phyloP scores from a whole-genome alignment of 1,140 invertebrate genomes.

The Anoplophora glabripennis region DNA sequence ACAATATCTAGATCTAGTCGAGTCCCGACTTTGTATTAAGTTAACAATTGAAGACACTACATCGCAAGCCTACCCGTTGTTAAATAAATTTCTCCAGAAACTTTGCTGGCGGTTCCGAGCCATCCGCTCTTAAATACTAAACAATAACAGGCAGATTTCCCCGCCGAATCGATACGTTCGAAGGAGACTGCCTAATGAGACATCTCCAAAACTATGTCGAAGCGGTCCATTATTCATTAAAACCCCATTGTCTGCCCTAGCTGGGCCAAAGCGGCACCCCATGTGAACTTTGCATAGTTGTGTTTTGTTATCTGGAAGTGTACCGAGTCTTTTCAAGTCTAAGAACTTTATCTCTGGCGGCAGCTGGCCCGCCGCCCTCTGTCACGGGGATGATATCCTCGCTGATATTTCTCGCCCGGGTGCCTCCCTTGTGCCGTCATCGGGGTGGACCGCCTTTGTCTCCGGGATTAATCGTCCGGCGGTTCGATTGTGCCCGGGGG shows the following conservation, averaged over 20 bases:
- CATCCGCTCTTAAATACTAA: no score
- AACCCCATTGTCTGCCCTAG: not conserved
- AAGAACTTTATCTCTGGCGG: not conserved
- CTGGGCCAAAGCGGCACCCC: not conserved
- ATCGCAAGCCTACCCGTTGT: no score
- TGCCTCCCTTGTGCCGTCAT: not conserved
- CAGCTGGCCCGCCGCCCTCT: not conserved
- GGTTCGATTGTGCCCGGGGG: not conserved
- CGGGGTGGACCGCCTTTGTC: slow-evolving; percentile 1
- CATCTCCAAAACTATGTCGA: not conserved
- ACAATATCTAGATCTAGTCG: no score
- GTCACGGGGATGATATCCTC: slow-evolving; percentile 4
- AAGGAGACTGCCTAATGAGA: not conserved
- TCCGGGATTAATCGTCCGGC: slow-evolving; percentile 5
- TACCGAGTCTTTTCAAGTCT: not conserved
- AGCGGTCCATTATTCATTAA: slow-evolving; percentile 6
- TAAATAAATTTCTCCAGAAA: no score
- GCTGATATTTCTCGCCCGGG: slow-evolving; percentile 5
- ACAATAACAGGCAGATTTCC: no score
- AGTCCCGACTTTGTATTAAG: no score
- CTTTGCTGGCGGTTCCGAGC: no score
- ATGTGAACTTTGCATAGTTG: not conserved
- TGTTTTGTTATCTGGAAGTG: not conserved
- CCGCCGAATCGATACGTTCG: not conserved
- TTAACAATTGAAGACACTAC: no score